phyloP scores from a whole-genome alignment of 2,797 vertebrate species.

The Neopelma chrysocephalum region DNA sequence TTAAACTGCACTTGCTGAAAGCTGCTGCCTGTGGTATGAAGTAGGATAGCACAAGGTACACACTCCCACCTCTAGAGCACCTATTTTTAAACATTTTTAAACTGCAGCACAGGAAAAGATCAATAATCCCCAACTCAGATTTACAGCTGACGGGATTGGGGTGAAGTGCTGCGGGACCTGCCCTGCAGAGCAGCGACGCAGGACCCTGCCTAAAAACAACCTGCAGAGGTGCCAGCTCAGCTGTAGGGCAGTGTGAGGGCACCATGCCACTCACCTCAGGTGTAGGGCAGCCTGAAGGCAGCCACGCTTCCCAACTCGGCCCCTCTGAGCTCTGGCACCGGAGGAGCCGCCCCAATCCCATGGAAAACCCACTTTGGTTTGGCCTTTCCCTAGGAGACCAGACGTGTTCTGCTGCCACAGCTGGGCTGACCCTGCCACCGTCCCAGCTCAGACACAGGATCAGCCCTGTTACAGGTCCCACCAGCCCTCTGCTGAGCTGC shows the following conservation, averaged over 20 bases:
- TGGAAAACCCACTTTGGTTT: rapidly evolving
- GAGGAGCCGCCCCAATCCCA: neutral
- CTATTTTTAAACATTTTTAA: neutral
- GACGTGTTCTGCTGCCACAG: neutral
- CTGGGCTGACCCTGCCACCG: neutral
- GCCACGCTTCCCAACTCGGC: neutral
- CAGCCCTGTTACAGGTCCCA: neutral
- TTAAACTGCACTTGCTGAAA: neutral
- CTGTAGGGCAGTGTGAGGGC: neutral
- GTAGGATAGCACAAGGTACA: neutral
- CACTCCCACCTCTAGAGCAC: neutral
- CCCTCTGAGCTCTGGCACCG: neutral
- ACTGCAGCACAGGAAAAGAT: neutral
- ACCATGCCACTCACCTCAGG: neutral
- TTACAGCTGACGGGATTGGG: neutral
- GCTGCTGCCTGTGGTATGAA: neutral
- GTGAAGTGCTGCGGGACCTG: neutral
- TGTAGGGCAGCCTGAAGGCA: neutral
- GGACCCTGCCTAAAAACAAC: neutral
- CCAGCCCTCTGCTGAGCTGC: neutral
- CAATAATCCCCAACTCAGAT: neutral
- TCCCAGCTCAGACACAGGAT: neutral
- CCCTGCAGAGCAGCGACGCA: rapidly evolving
- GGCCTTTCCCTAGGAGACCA: neutral
- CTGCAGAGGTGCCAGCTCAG: neutral